A percentile compares a stretch with the other conserved stretches of the same genome.
These are phyloP conservation scores for Mechanitis messenoides DNA, from an alignment of 2,888 invertebrate species.

Conservation along the genomic window DNA sequence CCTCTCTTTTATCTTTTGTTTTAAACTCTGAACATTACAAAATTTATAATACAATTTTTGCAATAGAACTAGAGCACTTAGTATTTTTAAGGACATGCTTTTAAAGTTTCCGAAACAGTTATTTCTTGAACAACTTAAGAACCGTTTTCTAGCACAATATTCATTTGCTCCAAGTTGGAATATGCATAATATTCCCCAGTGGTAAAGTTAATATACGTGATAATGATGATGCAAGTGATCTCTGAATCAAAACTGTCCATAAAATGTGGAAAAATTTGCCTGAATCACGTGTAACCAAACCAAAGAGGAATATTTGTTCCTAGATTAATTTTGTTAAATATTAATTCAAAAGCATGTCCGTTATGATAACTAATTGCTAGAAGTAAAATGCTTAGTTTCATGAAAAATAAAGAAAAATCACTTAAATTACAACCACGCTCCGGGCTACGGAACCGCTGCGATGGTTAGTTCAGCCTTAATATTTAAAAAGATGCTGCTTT, in stretches of 20 bases:
- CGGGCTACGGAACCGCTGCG: constrained; percentile 13
- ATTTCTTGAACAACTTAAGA: too few relatives aligned
- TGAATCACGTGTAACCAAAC: constrained; percentile 1
- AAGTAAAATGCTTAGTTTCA: constrained; percentile 19
- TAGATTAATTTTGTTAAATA: neutral
- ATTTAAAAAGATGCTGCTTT: constrained; percentile 18
- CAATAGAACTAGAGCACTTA: too few relatives aligned
- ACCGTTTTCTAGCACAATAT: too few relatives aligned
- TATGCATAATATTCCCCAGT: neutral
- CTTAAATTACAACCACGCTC: constrained; percentile 18
- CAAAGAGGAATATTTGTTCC: neutral
- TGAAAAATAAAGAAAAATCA: constrained; percentile 17
- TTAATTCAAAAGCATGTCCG: constrained; percentile 11
- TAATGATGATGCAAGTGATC: constrained; percentile 13
- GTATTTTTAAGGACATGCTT: too few relatives aligned
- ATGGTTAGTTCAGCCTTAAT: constrained; percentile 15
- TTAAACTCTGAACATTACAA: too few relatives aligned
- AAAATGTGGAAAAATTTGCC: constrained; percentile 2
- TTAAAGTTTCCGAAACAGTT: too few relatives aligned
- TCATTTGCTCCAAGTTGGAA: neutral
- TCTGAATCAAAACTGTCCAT: constrained; percentile 7
- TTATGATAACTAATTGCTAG: constrained; percentile 11
- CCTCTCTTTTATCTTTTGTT: too few relatives aligned
- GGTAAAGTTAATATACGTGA: constrained; percentile 2
- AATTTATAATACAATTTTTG: too few relatives aligned